Evolutionary conservation across 1,140 invertebrate genomes (phyloP).

Genomic region (Orchesella cincta): DNA sequence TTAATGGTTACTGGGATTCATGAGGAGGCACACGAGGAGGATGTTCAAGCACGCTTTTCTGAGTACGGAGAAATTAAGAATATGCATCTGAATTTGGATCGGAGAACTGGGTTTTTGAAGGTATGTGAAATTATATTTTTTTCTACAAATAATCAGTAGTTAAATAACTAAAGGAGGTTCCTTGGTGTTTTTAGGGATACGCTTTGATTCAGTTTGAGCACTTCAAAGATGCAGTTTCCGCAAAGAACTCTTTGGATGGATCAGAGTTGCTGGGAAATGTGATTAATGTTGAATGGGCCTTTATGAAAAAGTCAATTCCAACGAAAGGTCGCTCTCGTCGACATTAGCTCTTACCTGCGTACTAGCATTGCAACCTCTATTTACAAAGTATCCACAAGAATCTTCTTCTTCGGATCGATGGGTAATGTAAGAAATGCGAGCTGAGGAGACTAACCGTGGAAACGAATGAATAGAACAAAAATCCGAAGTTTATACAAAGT

Average conservation of each 20-base stretch:
- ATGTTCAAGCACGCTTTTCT: conserved; percentile 65
- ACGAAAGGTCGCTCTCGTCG: background rate
- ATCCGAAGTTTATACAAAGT: too few relatives aligned
- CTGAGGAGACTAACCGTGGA: too few relatives aligned
- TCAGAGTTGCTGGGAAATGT: conserved; percentile 58
- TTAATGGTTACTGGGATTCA: conserved; percentile 68
- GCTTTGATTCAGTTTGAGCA: conserved; percentile 69
- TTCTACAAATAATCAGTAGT: background rate
- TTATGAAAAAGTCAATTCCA: conserved; percentile 44
- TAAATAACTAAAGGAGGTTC: background rate
- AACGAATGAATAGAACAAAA: too few relatives aligned
- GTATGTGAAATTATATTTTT: conserved; percentile 52
- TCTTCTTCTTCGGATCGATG: background rate
- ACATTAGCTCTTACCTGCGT: background rate
- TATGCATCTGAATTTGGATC: conserved; percentile 68
- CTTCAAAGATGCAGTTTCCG: conserved; percentile 65
- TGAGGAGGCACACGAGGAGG: conserved; percentile 70
- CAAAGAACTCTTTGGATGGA: conserved; percentile 64
- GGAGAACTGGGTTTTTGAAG: conserved; percentile 69
- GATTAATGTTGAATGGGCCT: conserved; percentile 49
- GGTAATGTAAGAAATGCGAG: too few relatives aligned
- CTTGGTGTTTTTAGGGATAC: conserved; percentile 59
- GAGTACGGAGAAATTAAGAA: conserved; percentile 70
- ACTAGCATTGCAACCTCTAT: background rate
- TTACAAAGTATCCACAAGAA: background rate